Evolutionary conservation across 1,140 invertebrate species (phyloP), one percentile per base, ranked within the genome.

Genomic region (Sinonovacula constricta): DNA sequence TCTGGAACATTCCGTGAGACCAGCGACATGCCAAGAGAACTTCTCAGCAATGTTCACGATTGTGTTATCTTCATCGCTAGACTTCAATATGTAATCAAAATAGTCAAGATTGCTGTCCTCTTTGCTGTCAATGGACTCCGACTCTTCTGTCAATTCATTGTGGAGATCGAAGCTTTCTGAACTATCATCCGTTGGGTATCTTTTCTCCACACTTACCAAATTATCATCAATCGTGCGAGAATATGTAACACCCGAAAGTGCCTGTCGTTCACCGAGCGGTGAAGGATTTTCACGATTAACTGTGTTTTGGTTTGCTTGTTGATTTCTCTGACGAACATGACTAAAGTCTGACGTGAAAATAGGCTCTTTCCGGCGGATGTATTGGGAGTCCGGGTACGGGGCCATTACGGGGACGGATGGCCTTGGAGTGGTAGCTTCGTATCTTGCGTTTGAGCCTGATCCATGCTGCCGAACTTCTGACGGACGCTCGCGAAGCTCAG

Each of bases 1-100:
- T 86, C 94, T 94, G 0, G 94, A 94, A 90, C 96, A 97, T 51
- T 94, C 92, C 0, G 94, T 94, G 67, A 95, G 94, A 0, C 95
- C 94, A 3, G 93, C 91, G 18, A 95, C 92, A 87, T 94, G 95
- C 96, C 96, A 97, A 0, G 92, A 51, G 62, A 83, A 81, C 7
- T 45, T 12, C 2, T 67, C 69, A 51, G 30, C 15, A 24, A 74
- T n/a, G 12, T n/a, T 45, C 5, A 45, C 34, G 7, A 54, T 33
- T n/a, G n/a, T n/a, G n/a, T n/a, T n/a, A n/a, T n/a, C n/a, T 34
- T 24, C 26, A 15, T 62, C 59, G 4, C 53, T 49, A 22, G 34
- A 45, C 15, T 28, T 57, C 39, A 7, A 7, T 18, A 45, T 18
- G 39, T 45, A 7, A 45, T 45, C 39, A n/a, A n/a, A n/a, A n/a